Conservation (phyloP, 2,888 invertebrate species). For the Achlya flavicornis region DNA sequence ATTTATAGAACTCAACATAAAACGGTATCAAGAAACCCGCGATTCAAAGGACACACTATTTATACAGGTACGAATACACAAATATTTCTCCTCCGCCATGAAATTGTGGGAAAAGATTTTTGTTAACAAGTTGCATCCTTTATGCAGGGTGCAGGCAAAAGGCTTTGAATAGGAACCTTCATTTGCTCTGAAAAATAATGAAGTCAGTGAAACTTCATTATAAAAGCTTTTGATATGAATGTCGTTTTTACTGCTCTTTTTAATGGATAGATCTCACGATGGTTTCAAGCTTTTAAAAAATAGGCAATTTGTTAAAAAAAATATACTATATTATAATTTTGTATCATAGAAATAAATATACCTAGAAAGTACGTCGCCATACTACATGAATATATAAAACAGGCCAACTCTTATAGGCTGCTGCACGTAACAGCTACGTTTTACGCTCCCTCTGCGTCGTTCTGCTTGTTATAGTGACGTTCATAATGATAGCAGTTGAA, state of each 20-base stretch:
- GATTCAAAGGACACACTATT: background rate
- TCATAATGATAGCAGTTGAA: too few relatives aligned
- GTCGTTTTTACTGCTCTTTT: background rate
- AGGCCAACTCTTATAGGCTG: too few relatives aligned
- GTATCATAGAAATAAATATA: too few relatives aligned
- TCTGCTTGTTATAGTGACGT: too few relatives aligned
- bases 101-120: conserved; percentile 15
- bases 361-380: too few relatives aligned
- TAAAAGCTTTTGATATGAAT: background rate
- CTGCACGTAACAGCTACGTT: too few relatives aligned
- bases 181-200: conserved; percentile 16
- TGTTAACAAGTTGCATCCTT: conserved; percentile 18
- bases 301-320: too few relatives aligned
- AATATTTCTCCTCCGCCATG: conserved; percentile 1
- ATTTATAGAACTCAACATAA: background rate
- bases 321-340: too few relatives aligned
- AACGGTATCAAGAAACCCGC: background rate
- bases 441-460: too few relatives aligned
- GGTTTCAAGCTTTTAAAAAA: too few relatives aligned
- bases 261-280: background rate
- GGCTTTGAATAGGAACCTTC: conserved; percentile 14
- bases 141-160: conserved; percentile 8
- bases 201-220: conserved; percentile 10
- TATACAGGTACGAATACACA: background rate
- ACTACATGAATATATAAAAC: too few relatives aligned